Evolutionary conservation across 2,113 vertebrate species (phyloP), one percentile per base, ranked within the genome.

Genomic region (Stictonetta naevosa): DNA sequence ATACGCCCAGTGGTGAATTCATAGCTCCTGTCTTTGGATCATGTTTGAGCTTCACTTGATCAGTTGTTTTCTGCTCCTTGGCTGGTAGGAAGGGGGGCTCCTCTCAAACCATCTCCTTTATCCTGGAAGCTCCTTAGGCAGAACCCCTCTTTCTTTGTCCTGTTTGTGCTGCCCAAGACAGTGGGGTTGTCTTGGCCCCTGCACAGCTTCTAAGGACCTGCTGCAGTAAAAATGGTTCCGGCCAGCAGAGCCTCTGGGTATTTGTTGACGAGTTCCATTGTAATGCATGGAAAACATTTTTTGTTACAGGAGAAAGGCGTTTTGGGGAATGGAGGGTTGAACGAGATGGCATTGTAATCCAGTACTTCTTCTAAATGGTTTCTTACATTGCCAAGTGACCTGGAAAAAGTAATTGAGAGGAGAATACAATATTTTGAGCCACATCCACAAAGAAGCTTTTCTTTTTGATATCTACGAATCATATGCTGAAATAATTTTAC

Each of bases 321-420:
- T 90, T 76, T 26, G 26, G 58, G 29, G 23, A 5, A 6, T 28
- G 28, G 25, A 69, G 81, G 31, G 74, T 88, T 94, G 81, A 83
- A 67, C 29, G 17, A 80, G 44, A 53, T 44, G 28, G 14, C 28
- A 40, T 59, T 72, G 14, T 71, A 28, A 28, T 26, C 53, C 53
- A 40, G 53, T 81, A 34, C 50, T 50, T 82, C 56, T 82, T 88
- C 78, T 67, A 52, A 64, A 55, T 0, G 0, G 44, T 91, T 83
- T 83, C 28, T 74, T 80, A 77, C 64, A 58, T 93, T 87, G 74
- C 46, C 46, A 74, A 94, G 78, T 94, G 84, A 80, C 90, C 63
- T 93, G 82, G 85, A 86, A 96, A 95, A 89, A 80, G 50, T 50
- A 84, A 50, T 21, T 80, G 79, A 85, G 64, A n/a, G 74, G 40